A percentile compares a stretch with the other conserved stretches of the same genome.
Conservation (phyloP, 2,113 vertebrate genomes). For the Calypte anna region DNA sequence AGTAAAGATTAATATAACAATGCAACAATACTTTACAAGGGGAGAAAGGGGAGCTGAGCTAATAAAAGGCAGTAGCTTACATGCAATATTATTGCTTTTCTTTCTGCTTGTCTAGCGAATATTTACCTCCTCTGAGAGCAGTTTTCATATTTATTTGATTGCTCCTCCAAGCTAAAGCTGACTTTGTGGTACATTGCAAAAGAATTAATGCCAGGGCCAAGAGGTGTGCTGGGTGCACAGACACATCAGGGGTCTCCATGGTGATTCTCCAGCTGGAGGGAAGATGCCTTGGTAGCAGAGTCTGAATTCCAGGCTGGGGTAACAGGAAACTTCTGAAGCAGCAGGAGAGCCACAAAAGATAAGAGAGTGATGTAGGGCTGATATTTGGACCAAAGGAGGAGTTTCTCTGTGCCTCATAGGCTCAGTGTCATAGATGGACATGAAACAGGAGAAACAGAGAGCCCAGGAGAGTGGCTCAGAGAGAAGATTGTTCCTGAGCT, state of each 20-base stretch:
- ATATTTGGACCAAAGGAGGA: background rate
- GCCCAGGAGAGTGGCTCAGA: background rate
- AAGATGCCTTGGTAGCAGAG: background rate
- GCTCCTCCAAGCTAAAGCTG: constrained; percentile 23
- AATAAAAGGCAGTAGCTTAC: constrained; percentile 47
- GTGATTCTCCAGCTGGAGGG: background rate
- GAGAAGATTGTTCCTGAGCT: background rate
- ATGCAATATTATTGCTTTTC: constrained; percentile 60
- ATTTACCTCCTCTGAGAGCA: constrained; percentile 50
- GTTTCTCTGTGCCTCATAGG: background rate
- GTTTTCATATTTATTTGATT: constrained; percentile 50
- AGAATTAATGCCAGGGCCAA: background rate
- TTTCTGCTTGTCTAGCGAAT: constrained; percentile 60
- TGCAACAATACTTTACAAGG: constrained; percentile 45
- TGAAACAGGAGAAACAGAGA: background rate
- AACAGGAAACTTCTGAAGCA: background rate
- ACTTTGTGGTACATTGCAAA: background rate
- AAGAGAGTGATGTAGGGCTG: background rate
- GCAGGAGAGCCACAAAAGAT: background rate
- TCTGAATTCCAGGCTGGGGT: background rate
- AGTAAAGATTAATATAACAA: constrained; percentile 58
- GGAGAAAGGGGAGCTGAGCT: constrained; percentile 40
- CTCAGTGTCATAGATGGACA: background rate
- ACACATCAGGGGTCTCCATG: background rate
- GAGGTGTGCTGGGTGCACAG: background rate